These are phyloP conservation scores for Bursaphelenchus okinawaensis DNA, from an alignment of 2,888 invertebrate genomes.

Conservation along the genomic window DNA sequence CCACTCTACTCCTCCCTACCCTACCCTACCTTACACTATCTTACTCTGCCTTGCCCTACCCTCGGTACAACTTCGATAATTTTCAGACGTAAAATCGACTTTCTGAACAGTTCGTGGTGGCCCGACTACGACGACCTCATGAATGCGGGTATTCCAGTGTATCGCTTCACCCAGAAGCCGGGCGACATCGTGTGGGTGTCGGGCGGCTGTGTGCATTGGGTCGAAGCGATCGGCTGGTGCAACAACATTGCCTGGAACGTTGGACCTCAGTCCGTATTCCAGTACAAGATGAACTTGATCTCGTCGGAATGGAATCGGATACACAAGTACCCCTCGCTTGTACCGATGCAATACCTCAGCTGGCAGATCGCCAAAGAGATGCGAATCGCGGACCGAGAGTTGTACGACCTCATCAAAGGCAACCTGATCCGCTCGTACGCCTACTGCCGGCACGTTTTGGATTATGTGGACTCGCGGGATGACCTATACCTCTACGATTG, in stretches of 20 bases:
- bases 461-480: conserved; percentile 69
- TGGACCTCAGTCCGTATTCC: conserved; percentile 84
- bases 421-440: conserved; percentile 66
- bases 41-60: too few relatives aligned
- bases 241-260: conserved; percentile 99
- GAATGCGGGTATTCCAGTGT: conserved; percentile 89
- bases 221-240: conserved; percentile 66
- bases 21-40: too few relatives aligned
- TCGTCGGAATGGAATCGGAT: conserved; percentile 97
- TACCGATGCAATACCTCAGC: conserved; percentile 91
- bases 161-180: conserved; percentile 85
- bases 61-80: too few relatives aligned
- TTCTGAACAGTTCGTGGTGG: conserved; percentile 97
- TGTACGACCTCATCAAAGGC: conserved; percentile 58
- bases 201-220: conserved; percentile 68
- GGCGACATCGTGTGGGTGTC: conserved; percentile 98
- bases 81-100: conserved; percentile 74
- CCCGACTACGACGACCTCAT: conserved; percentile 87
- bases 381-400: conserved; percentile 75
- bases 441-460: conserved; percentile 77
- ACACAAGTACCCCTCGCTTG: conserved; percentile 87
- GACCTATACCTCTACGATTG: not conserved
- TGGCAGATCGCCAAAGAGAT: conserved; percentile 89
- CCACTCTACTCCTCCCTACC: too few relatives aligned
- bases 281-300: conserved; percentile 84